Evolutionary conservation across 2,797 vertebrate genomes (phyloP), one percentile per base, ranked within the genome.

Genomic region (Enteromius fasciolatus): DNA sequence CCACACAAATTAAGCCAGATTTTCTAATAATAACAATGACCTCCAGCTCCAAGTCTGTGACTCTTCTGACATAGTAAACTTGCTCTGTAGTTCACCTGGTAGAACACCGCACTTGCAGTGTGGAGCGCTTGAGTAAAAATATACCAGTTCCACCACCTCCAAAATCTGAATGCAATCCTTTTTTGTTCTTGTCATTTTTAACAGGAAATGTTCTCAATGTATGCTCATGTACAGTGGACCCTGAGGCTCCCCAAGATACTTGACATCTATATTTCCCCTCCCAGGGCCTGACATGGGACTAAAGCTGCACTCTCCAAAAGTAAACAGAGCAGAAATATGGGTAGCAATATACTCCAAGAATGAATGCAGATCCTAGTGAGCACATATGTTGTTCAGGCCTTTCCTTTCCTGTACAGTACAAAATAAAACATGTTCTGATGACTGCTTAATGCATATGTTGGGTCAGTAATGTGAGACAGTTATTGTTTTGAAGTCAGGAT

Each of bases 231-330:
- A 41, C 17, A 39, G 3, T 31, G 23, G 17, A 80, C 23, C 78
- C 31, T 28, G 4, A 36, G 68, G 39, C 67, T 46, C 67, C 78
- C 39, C 39, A 44, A 76, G n/a, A 76, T 61, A 50, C 12, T 36
- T 52, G 14, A 11, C 25, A 31, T 61, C 17, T 3, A 74, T 70
- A 52, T 74, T 72, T 73, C 39, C 52, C 28, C 80, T 66, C 59
- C 5, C 59, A 74, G 44, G 15, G 80, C 44, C 31, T 73, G 76
- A 80, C 61, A 72, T 48, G 59, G 69, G 74, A 75, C 48, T 57
- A 73, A 74, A 36, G 25, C 66, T 79, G 88, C 88, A 90, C 86
- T 85, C 86, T 87, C 80, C 23, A 57, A 86, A 79, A 83, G 80
- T 81, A 83, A 87, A 85, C 83, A 88, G 25, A 78, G 74, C 74